phyloP scores from a whole-genome alignment of 2,888 invertebrate species.

The Agriopis leucophaearia region DNA sequence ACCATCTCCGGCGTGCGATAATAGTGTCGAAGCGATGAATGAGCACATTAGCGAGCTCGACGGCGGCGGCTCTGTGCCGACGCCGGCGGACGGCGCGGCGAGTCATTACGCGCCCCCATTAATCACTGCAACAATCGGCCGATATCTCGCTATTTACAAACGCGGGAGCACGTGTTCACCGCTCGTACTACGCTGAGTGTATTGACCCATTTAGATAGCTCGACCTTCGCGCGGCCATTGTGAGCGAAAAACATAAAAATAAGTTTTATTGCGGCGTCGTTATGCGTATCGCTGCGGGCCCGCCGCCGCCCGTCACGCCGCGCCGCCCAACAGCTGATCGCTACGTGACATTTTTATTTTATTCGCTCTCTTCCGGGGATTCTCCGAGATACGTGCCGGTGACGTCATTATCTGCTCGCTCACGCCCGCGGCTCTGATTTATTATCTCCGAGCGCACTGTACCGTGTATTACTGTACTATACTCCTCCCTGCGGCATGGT shows the following conservation, averaged over 20 bases:
- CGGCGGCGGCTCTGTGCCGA: constrained; percentile 57
- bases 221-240: constrained; percentile 87
- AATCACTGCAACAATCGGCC: constrained; percentile 87
- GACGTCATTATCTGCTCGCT: constrained; percentile 83
- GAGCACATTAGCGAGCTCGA: constrained; percentile 80
- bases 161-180: constrained; percentile 84
- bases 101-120: constrained; percentile 86
- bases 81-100: constrained; percentile 60
- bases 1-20: constrained; percentile 76
- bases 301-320: constrained; percentile 70
- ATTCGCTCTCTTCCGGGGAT: constrained; percentile 85
- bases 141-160: constrained; percentile 87
- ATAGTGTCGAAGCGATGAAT: constrained; percentile 83
- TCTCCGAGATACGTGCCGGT: constrained; percentile 84
- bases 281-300: constrained; percentile 82
- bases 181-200: constrained; percentile 85
- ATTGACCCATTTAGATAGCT: constrained; percentile 87
- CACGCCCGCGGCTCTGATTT: constrained; percentile 77
- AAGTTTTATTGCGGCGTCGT: constrained; percentile 86
- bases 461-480: constrained; percentile 26
- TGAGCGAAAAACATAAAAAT: constrained; percentile 87
- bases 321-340: constrained; percentile 84
- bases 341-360: constrained; percentile 87
- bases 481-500: constrained; percentile 64
- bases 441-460: constrained; percentile 74